These are phyloP conservation scores for Porites rus DNA, from an alignment of 92 coral and sea anemone genomes.

Conservation along the genomic window DNA sequence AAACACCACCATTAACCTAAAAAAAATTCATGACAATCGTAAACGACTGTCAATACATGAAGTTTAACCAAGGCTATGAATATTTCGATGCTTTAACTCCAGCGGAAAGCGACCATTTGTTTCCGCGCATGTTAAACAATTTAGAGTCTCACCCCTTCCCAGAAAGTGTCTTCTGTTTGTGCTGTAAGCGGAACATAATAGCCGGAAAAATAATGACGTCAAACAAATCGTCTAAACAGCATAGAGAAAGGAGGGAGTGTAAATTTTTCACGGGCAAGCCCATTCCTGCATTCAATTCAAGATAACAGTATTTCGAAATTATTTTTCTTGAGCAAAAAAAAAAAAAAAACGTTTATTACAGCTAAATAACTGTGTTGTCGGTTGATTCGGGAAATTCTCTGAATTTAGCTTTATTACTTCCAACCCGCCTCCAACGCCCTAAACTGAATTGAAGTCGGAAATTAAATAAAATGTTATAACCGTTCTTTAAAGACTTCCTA, in stretches of 20 bases:
- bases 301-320: neutral
- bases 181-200: neutral
- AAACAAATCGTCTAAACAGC: neutral
- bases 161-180: conserved; percentile 6
- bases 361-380: neutral
- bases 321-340: neutral
- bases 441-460: conserved; percentile 15
- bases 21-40: neutral
- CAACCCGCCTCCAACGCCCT: neutral
- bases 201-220: conserved; percentile 38
- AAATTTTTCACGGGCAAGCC: conserved; percentile 31
- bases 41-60: neutral
- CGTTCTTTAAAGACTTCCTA: neutral
- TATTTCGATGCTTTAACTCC: conserved; percentile 14
- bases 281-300: neutral
- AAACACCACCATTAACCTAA: neutral
- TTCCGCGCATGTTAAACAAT: conserved; percentile 12
- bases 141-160: conserved; percentile 35
- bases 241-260: neutral
- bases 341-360: no score
- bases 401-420: neutral
- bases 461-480: neutral
- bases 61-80: conserved; percentile 25
- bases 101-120: conserved; percentile 10
- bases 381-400: neutral